Base-by-base conservation (phyloP, 2,797 vertebrate genomes). In the Pelodytes ibericus region DNA sequence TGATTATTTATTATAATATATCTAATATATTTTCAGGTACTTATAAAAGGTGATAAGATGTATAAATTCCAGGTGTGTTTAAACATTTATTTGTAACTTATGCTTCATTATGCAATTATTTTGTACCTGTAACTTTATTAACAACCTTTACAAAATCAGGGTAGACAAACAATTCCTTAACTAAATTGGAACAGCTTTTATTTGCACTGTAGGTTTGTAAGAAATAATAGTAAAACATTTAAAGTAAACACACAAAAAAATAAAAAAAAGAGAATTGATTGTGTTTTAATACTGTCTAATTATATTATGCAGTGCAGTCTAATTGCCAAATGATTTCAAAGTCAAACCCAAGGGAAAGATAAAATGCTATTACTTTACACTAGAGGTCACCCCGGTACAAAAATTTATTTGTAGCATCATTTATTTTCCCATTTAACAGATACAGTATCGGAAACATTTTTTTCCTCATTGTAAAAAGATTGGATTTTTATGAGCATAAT, bases 301-400 rank as follows among this genome's bases (percentile, higher is more conserved):
- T 72, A 77, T 22, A 63, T 64, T 53, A n/a, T 24, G 15, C 84
- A 85, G 77, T 58, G 8, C 47, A 57, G 9, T 51, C 25, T 84
- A 88, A 88, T 59, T 82, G 79, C 73, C 59, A 85, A 88, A 87
- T 81, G 22, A 22, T 85, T 74, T 78, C n/a, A n/a, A 85, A 83
- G 86, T 88, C 72, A 88, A 85, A 81, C 77, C 67, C 75, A 41
- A 81, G 86, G 83, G 73, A 83, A 86, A 80, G 56, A 83, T 89
- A 84, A 85, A 87, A 89, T 91, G 87, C 85, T 85, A 83, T 86
- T 82, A 77, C 85, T 91, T 91, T 86, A 90, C 89, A 90, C 85
- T 90, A 91, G 87, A 91, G 86, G 90, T 92, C 91, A 91, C 84
- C 83, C 83, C 53, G 24, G 77, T 88, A 89, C 87, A 84, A 89